Evolutionary conservation across 1,140 invertebrate genomes (phyloP), one percentile per base, ranked within the genome.

Genomic region (Marisa cornuarietis): DNA sequence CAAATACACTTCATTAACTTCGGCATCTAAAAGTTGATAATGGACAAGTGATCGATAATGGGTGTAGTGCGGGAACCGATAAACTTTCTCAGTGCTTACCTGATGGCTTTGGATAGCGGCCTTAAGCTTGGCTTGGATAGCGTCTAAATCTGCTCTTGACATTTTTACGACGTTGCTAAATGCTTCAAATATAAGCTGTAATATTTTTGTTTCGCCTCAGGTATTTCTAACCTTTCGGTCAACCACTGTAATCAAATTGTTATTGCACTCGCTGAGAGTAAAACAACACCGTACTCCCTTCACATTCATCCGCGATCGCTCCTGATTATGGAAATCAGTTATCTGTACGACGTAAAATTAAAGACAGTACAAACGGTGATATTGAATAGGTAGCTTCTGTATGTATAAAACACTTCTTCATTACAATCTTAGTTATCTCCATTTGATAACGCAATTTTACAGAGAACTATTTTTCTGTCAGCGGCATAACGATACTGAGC

Each of bases 61-160:
- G 76, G 76, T 58, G 61, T 63, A 71, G 66, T 73, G 54, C 49
- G 79, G 68, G 62, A 62, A 49, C 73, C 72, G 72, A 76, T 81
- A 81, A 83, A 81, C 72, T 79, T 79, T 80, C 62, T 81, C 79
- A 68, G n/a, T 75, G 63, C 82, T 84, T 85, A 91, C 90, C 90
- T 91, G 90, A 85, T 91, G 90, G 84, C 85, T 90, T 84, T 89
- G 88, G 65, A 90, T 90, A n/a, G 90, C 88, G 62, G 85, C 78
- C 86, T 88, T 90, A 77, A 91, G 84, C 83, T 91, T 88, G 18
- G 83, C 81, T 79, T 89, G 88, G 69, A 90, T 88, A 14, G 80
- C 79, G 82, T 88, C 85, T 20, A 90, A 79, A 80, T 90, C 89
- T 82, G 86, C 83, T 68, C 79, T 83, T 42, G 84, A 81, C 83